Evolutionary conservation across 2,888 invertebrate species (phyloP).

Genomic region (Eristalis pertinax): DNA sequence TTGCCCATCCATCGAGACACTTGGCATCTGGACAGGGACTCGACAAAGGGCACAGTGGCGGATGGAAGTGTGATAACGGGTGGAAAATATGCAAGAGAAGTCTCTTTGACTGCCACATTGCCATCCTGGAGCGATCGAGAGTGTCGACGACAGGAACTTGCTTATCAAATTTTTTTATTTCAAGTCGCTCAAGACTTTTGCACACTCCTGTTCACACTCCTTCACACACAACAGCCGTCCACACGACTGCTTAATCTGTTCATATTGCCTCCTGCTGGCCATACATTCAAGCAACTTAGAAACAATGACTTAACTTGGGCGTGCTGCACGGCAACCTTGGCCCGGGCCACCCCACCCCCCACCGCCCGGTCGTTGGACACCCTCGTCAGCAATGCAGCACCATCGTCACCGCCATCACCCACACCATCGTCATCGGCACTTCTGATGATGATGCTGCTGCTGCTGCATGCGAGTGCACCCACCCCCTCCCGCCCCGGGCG

Average conservation of each 20-base stretch:
- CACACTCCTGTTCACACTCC: constrained; percentile 7
- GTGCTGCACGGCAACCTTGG: constrained; percentile 62
- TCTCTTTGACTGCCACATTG: not conserved
- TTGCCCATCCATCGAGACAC: constrained; percentile 68
- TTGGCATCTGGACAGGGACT: constrained; percentile 58
- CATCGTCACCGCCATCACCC: constrained; percentile 20
- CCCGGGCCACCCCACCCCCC: not conserved
- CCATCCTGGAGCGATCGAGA: no score
- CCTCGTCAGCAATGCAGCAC: not conserved
- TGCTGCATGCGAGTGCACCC: constrained; percentile 19
- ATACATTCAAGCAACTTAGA: constrained; percentile 59
- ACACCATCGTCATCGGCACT: constrained; percentile 50
- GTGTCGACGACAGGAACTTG: no score
- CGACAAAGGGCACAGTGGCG: constrained; percentile 9
- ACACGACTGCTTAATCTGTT: constrained; percentile 1
- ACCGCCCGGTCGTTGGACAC: not conserved
- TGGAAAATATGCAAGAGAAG: not conserved
- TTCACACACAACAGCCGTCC: constrained; percentile 1
- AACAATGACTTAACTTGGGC: constrained; percentile 68
- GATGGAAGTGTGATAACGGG: not conserved
- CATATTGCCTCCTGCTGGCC: not conserved
- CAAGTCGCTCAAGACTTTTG: not conserved
- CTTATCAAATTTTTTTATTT: no score
- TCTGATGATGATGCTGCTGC: constrained; percentile 64
- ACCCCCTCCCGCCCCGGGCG: not conserved